phyloP scores from a whole-genome alignment of 2,113 vertebrate species.

The Tiliqua scincoides region DNA sequence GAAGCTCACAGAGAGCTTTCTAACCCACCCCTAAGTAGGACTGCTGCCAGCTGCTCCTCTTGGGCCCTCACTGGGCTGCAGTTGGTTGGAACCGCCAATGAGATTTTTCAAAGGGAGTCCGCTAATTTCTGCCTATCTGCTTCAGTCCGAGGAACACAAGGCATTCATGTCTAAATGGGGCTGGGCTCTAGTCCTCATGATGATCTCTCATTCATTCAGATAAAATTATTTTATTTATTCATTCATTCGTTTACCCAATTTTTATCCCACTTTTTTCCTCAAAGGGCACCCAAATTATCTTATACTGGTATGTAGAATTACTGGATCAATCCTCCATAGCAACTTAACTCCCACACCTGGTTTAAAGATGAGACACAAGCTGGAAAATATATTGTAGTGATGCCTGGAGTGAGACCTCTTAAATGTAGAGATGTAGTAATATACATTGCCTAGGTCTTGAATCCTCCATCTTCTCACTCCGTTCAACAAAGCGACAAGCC shows the following conservation, averaged over 20 bases:
- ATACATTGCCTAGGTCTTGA: background rate
- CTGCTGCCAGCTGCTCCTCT: background rate
- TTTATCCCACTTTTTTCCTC: too few species aligned
- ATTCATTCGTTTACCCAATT: too few species aligned
- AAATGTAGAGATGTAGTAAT: too few species aligned
- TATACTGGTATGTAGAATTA: background rate
- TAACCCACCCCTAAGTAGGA: background rate
- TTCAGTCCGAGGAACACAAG: background rate
- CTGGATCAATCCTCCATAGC: background rate
- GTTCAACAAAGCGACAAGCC: background rate
- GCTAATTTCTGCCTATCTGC: fast-evolving
- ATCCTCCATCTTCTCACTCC: conserved; percentile 27
- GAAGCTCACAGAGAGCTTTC: conserved; percentile 25
- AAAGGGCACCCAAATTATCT: too few species aligned
- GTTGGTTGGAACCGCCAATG: background rate
- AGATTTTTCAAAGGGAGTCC: fast-evolving
- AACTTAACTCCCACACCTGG: background rate
- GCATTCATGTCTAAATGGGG: background rate
- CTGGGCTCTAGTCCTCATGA: background rate
- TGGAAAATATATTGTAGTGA: too few species aligned
- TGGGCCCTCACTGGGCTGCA: background rate
- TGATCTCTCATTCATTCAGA: background rate
- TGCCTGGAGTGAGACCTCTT: background rate
- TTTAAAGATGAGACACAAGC: background rate
- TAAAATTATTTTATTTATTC: background rate